phyloP scores from a whole-genome alignment of 2,113 vertebrate genomes.

The Oncorhynchus kisutch region DNA sequence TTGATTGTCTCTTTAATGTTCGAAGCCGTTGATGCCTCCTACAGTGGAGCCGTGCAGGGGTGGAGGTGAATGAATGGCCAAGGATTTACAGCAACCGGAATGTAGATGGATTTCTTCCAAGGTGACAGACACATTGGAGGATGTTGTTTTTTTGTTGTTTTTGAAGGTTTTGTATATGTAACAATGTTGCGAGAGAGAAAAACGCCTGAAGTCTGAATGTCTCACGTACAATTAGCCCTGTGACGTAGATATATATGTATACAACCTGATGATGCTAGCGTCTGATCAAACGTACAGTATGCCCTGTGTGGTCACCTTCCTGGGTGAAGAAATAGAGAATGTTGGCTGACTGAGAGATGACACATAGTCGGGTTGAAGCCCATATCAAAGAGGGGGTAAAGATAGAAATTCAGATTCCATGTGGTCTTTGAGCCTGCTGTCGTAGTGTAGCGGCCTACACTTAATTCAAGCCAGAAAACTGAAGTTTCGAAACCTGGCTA shows the following conservation, averaged over 20 bases:
- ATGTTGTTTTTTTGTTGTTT: not conserved
- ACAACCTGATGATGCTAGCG: slow-evolving; percentile 4
- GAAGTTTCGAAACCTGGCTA: slow-evolving; percentile 14
- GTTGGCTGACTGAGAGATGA: slow-evolving; percentile 8
- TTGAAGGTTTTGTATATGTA: slow-evolving; percentile 5
- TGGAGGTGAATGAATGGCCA: slow-evolving; percentile 41
- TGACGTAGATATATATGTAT: slow-evolving; percentile 6
- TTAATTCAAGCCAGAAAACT: slow-evolving; percentile 2
- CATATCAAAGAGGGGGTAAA: not conserved
- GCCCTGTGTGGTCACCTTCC: not conserved
- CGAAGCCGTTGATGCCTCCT: slow-evolving; percentile 13
- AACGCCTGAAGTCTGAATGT: slow-evolving; percentile 2
- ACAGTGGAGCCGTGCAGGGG: slow-evolving; percentile 23
- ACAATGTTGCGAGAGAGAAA: not conserved
- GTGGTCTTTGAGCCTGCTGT: not conserved
- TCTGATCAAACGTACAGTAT: not conserved
- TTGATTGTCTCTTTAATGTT: slow-evolving; percentile 67
- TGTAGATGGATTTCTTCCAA: slow-evolving; percentile 32
- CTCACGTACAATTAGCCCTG: slow-evolving; percentile 20
- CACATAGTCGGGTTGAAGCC: not conserved
- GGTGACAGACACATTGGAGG: slow-evolving; percentile 25
- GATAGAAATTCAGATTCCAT: not conserved
- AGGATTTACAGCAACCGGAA: slow-evolving; percentile 14
- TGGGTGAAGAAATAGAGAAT: not conserved
- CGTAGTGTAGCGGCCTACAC: not conserved